Evolutionary conservation across 2,797 vertebrate genomes (phyloP).

Genomic region (Xenops minutus): DNA sequence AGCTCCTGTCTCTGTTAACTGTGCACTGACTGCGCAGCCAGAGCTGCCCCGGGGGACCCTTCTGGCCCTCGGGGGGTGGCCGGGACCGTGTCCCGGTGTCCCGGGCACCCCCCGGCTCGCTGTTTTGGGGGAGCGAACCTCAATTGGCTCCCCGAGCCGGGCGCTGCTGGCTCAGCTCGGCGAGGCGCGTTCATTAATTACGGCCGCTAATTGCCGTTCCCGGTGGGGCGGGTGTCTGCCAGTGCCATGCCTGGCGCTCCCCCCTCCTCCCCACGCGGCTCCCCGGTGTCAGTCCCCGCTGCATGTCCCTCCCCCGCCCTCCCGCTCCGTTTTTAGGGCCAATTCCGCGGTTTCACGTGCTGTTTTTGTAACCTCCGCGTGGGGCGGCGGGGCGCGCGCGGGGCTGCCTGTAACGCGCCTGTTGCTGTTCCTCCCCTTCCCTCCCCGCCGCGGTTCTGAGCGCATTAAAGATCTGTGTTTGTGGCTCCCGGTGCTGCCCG

Average conservation of each 20-base stretch:
- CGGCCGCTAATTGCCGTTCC: too few species aligned
- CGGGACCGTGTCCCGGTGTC: too few species aligned
- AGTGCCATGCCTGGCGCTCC: neutral
- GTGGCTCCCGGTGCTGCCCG: constrained; percentile 1
- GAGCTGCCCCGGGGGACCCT: neutral
- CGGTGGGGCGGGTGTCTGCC: neutral
- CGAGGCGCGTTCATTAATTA: too few species aligned
- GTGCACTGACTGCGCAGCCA: neutral
- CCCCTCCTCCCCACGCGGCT: neutral
- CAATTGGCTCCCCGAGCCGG: too few species aligned
- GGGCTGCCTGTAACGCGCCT: constrained; percentile 17
- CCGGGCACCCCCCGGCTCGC: too few species aligned
- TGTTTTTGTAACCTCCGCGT: constrained; percentile 16
- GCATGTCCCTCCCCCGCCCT: neutral
- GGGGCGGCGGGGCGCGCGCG: neutral
- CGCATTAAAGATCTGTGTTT: constrained; percentile 51
- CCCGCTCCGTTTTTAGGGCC: neutral
- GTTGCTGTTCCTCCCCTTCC: neutral
- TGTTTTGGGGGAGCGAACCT: too few species aligned
- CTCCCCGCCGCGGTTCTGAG: constrained; percentile 32
- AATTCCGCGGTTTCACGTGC: neutral
- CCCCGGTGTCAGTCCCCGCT: constrained; percentile 5
- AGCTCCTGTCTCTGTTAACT: neutral
- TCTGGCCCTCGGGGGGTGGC: neutral
- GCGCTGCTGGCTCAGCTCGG: too few species aligned